Conservation (phyloP, 2,888 invertebrate species). For the Nasonia oneida region DNA sequence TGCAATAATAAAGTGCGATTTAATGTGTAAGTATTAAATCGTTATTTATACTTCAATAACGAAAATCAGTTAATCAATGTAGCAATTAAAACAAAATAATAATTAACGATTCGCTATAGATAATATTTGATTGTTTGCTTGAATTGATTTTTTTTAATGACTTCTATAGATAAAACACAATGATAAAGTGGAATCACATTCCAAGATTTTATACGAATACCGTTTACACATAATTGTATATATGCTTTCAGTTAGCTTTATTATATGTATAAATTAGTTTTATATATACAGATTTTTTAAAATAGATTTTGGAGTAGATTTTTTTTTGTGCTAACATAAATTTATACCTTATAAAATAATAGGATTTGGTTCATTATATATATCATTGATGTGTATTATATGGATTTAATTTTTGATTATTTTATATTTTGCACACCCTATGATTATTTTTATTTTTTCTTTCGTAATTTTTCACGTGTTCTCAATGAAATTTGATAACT, state of each 20-base stretch:
- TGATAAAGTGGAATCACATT: slow-evolving; percentile 14
- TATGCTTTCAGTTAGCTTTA: not conserved
- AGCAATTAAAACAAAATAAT: not conserved
- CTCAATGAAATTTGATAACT: not conserved
- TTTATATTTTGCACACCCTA: not conserved
- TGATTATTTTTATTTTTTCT: not conserved
- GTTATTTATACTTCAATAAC: no score
- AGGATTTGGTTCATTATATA: slow-evolving; percentile 19
- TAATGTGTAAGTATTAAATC: not conserved
- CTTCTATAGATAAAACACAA: slow-evolving; percentile 10
- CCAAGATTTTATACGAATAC: slow-evolving; percentile 5
- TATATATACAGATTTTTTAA: slow-evolving; percentile 6
- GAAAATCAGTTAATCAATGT: not conserved
- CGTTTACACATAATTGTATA: not conserved
- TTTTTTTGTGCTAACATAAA: not conserved
- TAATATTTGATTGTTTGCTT: slow-evolving; percentile 7
- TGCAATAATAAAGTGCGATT: not conserved
- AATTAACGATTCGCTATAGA: not conserved
- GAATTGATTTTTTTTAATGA: not conserved
- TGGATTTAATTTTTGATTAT: slow-evolving; percentile 10
- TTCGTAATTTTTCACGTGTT: not conserved
- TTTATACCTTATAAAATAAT: not conserved
- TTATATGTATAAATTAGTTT: not conserved
- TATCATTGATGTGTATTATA: not conserved
- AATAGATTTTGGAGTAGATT: slow-evolving; percentile 20